These are phyloP conservation scores for Balearica regulorum DNA, from an alignment of 2,797 vertebrate genomes.

Conservation along the genomic window DNA sequence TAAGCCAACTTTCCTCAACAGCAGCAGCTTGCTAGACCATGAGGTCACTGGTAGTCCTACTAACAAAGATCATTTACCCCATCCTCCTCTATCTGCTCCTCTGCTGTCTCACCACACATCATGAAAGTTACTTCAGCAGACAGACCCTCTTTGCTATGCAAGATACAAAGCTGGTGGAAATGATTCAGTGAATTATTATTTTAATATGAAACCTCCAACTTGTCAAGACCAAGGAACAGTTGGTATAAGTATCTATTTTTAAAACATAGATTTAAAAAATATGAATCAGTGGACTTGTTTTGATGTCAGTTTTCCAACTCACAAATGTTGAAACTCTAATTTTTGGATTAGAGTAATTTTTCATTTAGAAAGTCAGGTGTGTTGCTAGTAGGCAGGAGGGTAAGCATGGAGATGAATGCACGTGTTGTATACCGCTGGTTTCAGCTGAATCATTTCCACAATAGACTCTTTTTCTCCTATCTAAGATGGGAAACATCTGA, in stretches of 20 bases:
- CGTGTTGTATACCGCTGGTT: neutral
- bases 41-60: neutral
- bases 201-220: neutral
- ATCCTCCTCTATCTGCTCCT: neutral
- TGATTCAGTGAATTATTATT: neutral
- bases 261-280: neutral
- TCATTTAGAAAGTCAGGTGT: neutral
- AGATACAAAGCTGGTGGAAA: neutral
- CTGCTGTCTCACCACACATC: neutral
- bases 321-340: neutral
- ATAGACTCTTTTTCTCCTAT: neutral
- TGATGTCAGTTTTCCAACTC: neutral
- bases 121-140: neutral
- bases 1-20: neutral
- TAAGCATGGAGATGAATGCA: neutral
- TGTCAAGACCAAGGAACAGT: neutral
- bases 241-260: neutral
- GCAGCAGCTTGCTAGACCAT: neutral
- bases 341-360: neutral
- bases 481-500: conserved; percentile 8
- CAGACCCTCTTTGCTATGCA: neutral
- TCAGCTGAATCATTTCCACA: neutral
- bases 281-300: neutral
- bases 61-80: neutral
- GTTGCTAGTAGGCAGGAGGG: neutral